Percentiles rank a stretch among this genome's conserved stretches.
These are phyloP conservation scores for Flexamia atlantica DNA, from an alignment of 2,888 invertebrate genomes.

Conservation along the genomic window DNA sequence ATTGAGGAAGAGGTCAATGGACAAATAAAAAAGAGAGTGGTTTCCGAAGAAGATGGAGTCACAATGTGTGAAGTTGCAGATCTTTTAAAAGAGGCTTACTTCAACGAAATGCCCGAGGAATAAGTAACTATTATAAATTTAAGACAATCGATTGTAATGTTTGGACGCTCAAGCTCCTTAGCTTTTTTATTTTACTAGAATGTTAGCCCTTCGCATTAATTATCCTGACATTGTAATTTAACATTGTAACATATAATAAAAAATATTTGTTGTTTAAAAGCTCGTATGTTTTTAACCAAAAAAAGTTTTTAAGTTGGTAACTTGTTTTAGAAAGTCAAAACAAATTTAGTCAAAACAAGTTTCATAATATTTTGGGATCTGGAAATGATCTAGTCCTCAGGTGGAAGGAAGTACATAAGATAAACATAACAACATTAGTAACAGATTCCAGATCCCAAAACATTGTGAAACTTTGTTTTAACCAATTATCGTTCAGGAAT, in stretches of 20 bases:
- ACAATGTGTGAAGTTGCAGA: constrained; percentile 56
- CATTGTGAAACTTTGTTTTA: too few relatives aligned
- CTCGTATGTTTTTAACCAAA: too few relatives aligned
- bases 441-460: too few relatives aligned
- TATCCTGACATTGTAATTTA: not conserved
- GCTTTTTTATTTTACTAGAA: constrained; percentile 44
- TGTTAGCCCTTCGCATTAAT: not conserved
- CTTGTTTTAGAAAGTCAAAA: too few relatives aligned
- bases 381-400: too few relatives aligned
- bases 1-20: constrained; percentile 46
- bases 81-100: constrained; percentile 33
- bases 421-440: too few relatives aligned
- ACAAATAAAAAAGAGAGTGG: constrained; percentile 17
- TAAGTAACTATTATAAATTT: not conserved
- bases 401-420: too few relatives aligned
- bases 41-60: constrained; percentile 50
- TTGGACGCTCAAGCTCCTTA: constrained; percentile 38
- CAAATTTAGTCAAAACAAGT: too few relatives aligned
- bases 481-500: too few relatives aligned
- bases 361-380: too few relatives aligned
- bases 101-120: not conserved
- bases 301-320: too few relatives aligned
- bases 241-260: not conserved
- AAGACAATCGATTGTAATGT: constrained; percentile 32
- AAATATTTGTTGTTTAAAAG: not conserved